A percentile compares a stretch with the other conserved stretches of the same genome.
Conservation (phyloP, 2,888 invertebrate species). For the Drosophila demipolita region DNA sequence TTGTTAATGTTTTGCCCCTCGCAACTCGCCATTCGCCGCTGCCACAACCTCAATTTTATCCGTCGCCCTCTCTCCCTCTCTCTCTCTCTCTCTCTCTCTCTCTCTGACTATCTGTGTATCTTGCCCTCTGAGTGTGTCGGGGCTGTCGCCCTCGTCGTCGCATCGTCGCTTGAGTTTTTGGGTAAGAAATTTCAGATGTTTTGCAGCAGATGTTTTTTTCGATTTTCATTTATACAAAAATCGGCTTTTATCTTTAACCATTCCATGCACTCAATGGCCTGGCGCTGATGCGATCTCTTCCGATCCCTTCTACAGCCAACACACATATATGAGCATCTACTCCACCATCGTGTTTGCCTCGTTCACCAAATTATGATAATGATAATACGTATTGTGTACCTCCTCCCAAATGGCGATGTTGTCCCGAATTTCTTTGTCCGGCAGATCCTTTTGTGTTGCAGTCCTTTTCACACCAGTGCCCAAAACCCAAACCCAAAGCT, state of each 20-base stretch:
- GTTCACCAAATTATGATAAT: slow-evolving; percentile 68
- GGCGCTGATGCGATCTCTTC: slow-evolving; percentile 61
- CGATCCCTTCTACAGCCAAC: slow-evolving; percentile 9
- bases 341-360: slow-evolving; percentile 11
- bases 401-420: slow-evolving; percentile 9
- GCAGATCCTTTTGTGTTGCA: slow-evolving; percentile 46
- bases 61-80: background rate
- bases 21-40: slow-evolving; percentile 8
- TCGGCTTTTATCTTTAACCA: slow-evolving; percentile 64
- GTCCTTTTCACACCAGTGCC: slow-evolving; percentile 59
- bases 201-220: slow-evolving; percentile 70
- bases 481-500: slow-evolving; percentile 6
- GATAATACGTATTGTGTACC: slow-evolving; percentile 50
- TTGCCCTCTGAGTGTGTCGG: background rate
- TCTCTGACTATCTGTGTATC: background rate
- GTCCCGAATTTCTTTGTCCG: slow-evolving; percentile 25
- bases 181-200: slow-evolving; percentile 64
- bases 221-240: slow-evolving; percentile 46
- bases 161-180: slow-evolving; percentile 33
- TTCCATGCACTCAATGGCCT: slow-evolving; percentile 50
- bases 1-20: slow-evolving; percentile 44
- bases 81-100: slow-evolving; percentile 1
- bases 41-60: slow-evolving; percentile 19
- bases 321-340: slow-evolving; percentile 28
- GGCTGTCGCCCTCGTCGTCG: slow-evolving; percentile 28